Conservation (phyloP, 2,888 invertebrate genomes). For the Dorcus hopei region DNA sequence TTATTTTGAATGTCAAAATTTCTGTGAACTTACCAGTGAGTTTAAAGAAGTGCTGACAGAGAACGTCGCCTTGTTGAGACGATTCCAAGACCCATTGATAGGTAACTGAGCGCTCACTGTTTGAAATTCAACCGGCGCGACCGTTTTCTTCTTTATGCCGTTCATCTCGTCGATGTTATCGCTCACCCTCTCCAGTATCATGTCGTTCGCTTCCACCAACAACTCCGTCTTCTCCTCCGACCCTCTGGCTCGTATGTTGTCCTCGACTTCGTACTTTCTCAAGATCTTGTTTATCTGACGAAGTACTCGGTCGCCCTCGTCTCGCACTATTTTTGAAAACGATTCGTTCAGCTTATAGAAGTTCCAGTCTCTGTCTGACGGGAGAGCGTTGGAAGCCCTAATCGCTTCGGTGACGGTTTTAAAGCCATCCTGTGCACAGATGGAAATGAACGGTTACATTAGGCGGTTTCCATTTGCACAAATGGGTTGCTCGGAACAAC, state of each 20-base stretch:
- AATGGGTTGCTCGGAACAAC: too few relatives aligned
- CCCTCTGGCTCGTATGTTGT: conserved; percentile 56
- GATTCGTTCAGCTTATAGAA: conserved; percentile 74
- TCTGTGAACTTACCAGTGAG: conserved; percentile 15
- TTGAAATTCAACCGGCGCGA: conserved; percentile 53
- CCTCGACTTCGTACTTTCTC: conserved; percentile 54
- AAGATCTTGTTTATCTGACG: conserved; percentile 58
- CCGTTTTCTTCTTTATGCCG: conserved; percentile 56
- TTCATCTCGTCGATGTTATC: conserved; percentile 67
- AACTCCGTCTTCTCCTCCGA: conserved; percentile 71
- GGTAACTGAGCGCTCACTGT: conserved; percentile 44
- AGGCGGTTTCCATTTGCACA: too few relatives aligned
- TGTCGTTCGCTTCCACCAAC: conserved; percentile 79
- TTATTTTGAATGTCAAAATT: conserved; percentile 1
- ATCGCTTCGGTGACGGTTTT: conserved; percentile 65
- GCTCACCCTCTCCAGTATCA: conserved; percentile 76
- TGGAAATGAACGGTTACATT: conserved; percentile 3
- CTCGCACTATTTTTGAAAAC: conserved; percentile 64
- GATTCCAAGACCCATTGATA: conserved; percentile 63
- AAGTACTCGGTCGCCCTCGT: conserved; percentile 63
- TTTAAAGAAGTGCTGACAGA: conserved; percentile 31
- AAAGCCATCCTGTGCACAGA: conserved; percentile 61
- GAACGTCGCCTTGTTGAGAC: conserved; percentile 36
- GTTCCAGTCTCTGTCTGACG: conserved; percentile 67
- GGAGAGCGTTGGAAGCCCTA: conserved; percentile 68